phyloP scores from a whole-genome alignment of 2,888 invertebrate species.

The Amiota minor region DNA sequence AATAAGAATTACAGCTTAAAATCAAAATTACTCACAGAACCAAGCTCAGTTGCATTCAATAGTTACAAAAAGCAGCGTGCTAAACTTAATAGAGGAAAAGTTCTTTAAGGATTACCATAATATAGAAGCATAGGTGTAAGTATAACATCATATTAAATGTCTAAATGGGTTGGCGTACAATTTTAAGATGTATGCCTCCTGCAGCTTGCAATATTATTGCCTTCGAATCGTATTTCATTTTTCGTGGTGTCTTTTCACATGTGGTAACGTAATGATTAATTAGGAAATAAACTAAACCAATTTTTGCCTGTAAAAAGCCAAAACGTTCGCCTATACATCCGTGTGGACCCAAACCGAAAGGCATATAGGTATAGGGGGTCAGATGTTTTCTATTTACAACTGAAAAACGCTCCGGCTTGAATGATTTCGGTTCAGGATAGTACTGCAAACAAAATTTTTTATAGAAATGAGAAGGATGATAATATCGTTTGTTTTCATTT shows the following conservation, averaged over 20 bases:
- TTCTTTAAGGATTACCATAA: background rate
- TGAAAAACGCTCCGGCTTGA: slow-evolving; percentile 72
- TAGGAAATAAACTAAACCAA: slow-evolving; percentile 70
- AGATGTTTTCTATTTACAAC: slow-evolving; percentile 65
- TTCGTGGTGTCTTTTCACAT: slow-evolving; percentile 58
- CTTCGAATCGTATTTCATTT: slow-evolving; percentile 66
- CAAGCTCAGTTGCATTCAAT: background rate
- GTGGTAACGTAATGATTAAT: slow-evolving; percentile 68
- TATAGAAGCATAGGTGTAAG: background rate
- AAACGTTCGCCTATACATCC: slow-evolving; percentile 73
- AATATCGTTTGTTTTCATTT: background rate
- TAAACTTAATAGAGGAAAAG: background rate
- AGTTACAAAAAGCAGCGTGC: background rate
- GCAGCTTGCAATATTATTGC: slow-evolving; percentile 69
- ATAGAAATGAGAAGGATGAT: background rate
- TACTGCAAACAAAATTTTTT: slow-evolving; percentile 52
- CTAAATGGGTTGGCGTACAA: slow-evolving; percentile 56
- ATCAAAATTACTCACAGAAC: background rate
- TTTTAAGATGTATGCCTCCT: slow-evolving; percentile 68
- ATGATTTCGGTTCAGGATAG: slow-evolving; percentile 68
- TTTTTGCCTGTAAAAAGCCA: slow-evolving; percentile 69
- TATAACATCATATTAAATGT: background rate
- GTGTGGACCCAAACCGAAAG: slow-evolving; percentile 72
- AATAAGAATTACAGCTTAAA: slow-evolving; percentile 12
- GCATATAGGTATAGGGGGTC: slow-evolving; percentile 70